Base-by-base conservation (phyloP, 1,140 invertebrate species). In the Ephestia elutella region DNA sequence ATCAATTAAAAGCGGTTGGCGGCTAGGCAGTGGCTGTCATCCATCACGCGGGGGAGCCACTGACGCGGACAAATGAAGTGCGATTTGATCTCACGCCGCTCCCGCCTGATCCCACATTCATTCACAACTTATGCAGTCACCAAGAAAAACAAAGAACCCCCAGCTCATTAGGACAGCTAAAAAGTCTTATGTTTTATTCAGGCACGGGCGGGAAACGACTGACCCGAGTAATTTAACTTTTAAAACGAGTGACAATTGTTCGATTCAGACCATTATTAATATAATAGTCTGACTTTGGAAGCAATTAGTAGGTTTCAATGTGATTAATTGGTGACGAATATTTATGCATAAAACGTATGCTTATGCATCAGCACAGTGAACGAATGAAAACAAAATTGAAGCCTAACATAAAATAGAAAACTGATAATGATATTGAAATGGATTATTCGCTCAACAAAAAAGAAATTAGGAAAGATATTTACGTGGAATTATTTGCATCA, bases 161-260 rank as follows among this genome's bases (percentile, higher is more conserved):
- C 60, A 68, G 68, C 75, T 85, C 82, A 87, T 85, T 86, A 87
- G 78, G 70, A 77, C 73, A 62, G 70, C 74, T 79, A 80, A 79
- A 80, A 82, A 83, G 75, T 75, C 82, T 83, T 80, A 87, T 86
- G 82, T 86, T 86, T 87, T 87, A 87, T 87, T 87, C 82, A 87
- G 63, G 49, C 65, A 60, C 66, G 57, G 60, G 63, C 64, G 66
- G 69, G 71, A 70, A 82, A 78, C 73, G 80, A 56, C 77, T 81
- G 78, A 78, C 76, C 74, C 71, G 73, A 81, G 73, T 85, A 75
- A 86, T 87, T 87, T 86, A 80, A 86, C 78, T 87, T 87, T 82
- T 69, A 82, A 73, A 87, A 81, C 75, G 71, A 83, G 79, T 83
- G 78, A 79, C 79, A 77, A 87, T 82, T 79, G 84, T 80, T 77